Evolutionary conservation across 2,113 vertebrate species (phyloP).

Genomic region (Corythaeola cristata): DNA sequence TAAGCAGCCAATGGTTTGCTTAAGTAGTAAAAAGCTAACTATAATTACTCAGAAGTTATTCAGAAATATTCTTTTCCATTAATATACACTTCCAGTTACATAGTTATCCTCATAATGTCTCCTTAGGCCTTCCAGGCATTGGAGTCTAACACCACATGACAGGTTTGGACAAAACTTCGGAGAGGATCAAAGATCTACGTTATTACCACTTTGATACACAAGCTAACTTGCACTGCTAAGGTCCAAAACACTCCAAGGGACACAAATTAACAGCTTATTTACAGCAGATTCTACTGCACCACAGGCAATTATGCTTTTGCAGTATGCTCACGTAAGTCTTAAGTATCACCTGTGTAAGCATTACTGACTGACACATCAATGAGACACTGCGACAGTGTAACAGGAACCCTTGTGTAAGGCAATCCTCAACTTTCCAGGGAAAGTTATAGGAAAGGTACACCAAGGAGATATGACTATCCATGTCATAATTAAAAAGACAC

Average conservation of each 20-base stretch:
- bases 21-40: not conserved
- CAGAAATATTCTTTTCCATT: not conserved
- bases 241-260: not conserved
- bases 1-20: not conserved
- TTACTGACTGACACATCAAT: not conserved
- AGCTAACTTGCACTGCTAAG: not conserved
- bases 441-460: not conserved
- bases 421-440: conserved; percentile 22
- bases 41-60: not conserved
- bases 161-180: not conserved
- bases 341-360: not conserved
- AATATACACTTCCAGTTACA: not conserved
- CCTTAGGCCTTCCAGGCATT: not conserved
- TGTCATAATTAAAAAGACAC: not conserved
- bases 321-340: not conserved
- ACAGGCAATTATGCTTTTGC: not conserved
- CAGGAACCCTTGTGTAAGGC: not conserved
- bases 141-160: not conserved
- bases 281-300: not conserved
- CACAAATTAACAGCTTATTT: not conserved
- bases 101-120: not conserved
- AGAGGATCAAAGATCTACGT: not conserved
- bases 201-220: not conserved
- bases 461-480: not conserved
- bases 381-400: not conserved